phyloP scores from a whole-genome alignment of 2,888 invertebrate species.

The Unio pictorum region DNA sequence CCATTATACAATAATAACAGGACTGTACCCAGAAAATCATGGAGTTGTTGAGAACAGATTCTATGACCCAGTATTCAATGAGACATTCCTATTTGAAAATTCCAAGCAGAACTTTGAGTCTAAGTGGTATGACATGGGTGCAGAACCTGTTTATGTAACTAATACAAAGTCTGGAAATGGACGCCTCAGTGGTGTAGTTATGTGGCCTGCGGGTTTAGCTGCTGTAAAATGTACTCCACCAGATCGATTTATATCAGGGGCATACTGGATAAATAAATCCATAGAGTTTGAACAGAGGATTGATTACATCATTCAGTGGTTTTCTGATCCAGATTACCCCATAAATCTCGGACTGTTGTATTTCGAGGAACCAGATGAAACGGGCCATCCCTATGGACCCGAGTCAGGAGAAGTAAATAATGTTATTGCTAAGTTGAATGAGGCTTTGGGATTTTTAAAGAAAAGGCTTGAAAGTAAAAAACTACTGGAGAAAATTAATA shows the following conservation, averaged over 20 bases:
- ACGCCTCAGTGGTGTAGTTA: slow-evolving; percentile 78
- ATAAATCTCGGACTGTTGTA: slow-evolving; percentile 81
- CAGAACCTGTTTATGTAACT: slow-evolving; percentile 66
- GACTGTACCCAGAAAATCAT: slow-evolving; percentile 77
- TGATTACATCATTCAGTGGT: slow-evolving; percentile 56
- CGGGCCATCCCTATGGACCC: slow-evolving; percentile 76
- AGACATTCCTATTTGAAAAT: slow-evolving; percentile 26
- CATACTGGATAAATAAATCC: slow-evolving; percentile 65
- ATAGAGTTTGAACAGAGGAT: slow-evolving; percentile 55
- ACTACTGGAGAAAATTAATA: slow-evolving; percentile 76
- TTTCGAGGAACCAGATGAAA: slow-evolving; percentile 80
- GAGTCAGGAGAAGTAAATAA: slow-evolving; percentile 69
- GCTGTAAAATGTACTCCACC: slow-evolving; percentile 71
- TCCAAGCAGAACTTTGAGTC: slow-evolving; percentile 65
- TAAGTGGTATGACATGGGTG: slow-evolving; percentile 71
- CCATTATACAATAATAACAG: slow-evolving; percentile 80
- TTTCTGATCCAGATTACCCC: slow-evolving; percentile 72
- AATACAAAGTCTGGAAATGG: slow-evolving; percentile 75
- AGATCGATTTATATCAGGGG: slow-evolving; percentile 30
- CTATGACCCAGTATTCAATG: slow-evolving; percentile 73
- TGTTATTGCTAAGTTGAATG: slow-evolving; percentile 70
- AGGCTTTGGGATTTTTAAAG: slow-evolving; percentile 72
- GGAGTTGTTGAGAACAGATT: slow-evolving; percentile 79
- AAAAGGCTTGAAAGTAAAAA: slow-evolving; percentile 74
- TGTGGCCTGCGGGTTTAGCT: slow-evolving; percentile 80